Evolutionary conservation across 2,113 vertebrate species (phyloP), one percentile per base, ranked within the genome.

Genomic region (Ifrita kowaldi): DNA sequence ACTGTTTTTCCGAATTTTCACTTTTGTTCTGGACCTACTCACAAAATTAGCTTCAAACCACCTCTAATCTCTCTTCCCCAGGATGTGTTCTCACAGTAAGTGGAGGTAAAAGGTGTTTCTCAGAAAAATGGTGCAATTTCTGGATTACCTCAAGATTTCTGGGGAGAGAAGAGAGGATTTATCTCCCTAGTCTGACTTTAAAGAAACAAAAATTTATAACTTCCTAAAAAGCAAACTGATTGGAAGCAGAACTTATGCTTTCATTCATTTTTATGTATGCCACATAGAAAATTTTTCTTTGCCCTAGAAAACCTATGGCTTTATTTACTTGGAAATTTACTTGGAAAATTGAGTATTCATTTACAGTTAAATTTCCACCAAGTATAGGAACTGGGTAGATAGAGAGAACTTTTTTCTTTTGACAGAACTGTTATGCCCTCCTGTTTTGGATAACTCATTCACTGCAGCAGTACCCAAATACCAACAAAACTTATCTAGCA

Each of bases 251-350:
- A 26, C 26, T 68, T 11, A 6, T 10, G 3, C 47, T 87, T 80
- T 57, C 18, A 57, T 49, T 19, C 8, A 33, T 83, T 90, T 94
- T 64, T 37, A 56, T 3, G 2, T 44, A 64, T 32, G 28, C 1
- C 13, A 49, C 9, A 28, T 49, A 44, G 22, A 44, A 89, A 73
- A 68, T 2, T 16, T 2, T 13, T 28, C 59, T 93, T 87, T 78
- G 2, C 9, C 8, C 17, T 59, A 32, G 7, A 2, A 84, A 59
- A 55, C 5, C 14, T 26, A 24, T 52, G 0, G 4, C 4, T 65
- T 13, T 15, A 39, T 59, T 74, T 73, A 46, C 13, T 41, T 44
- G 9, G 39, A 63, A 49, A 16, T 42, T 42, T 15, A 42, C 41
- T 42, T 42, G 41, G 41, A 88, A 86, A 76, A 19, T 17, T 26